Percentiles rank a stretch among this genome's conserved stretches.
phyloP scores from a whole-genome alignment of 2,888 invertebrate genomes.

The Neocrepidodera transversa region DNA sequence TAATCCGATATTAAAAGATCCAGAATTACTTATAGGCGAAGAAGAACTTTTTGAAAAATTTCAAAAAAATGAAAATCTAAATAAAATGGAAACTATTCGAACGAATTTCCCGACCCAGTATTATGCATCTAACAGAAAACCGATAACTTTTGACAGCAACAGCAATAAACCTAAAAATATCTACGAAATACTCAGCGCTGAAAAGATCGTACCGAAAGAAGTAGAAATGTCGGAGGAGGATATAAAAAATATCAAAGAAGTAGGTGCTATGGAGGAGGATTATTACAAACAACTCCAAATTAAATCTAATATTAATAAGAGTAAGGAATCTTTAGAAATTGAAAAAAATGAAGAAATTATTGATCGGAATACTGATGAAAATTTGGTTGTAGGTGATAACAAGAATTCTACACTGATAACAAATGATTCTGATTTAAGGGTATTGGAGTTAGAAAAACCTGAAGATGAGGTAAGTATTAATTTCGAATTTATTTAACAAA shows the following conservation, averaged over 20 bases:
- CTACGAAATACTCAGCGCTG: conserved; percentile 21
- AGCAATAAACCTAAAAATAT: conserved; percentile 16
- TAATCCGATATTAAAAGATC: not conserved
- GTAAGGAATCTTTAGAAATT: not conserved
- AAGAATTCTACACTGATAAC: not conserved
- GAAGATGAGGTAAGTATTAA: not conserved
- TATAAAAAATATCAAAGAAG: not conserved
- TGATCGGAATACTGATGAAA: not conserved
- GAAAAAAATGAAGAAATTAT: not conserved
- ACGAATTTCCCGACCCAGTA: not conserved
- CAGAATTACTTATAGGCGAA: conserved; percentile 1
- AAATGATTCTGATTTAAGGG: not conserved
- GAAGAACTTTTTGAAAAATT: not conserved
- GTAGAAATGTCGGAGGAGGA: not conserved
- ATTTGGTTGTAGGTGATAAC: not conserved
- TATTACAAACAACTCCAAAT: too few relatives aligned
- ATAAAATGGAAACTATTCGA: conserved; percentile 3
- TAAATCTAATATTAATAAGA: too few relatives aligned
- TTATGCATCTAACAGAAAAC: not conserved
- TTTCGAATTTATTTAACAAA: too few relatives aligned
- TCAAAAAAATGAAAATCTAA: conserved; percentile 5
- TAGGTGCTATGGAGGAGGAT: not conserved
- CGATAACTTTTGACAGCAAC: conserved; percentile 12
- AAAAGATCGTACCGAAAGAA: conserved; percentile 11
- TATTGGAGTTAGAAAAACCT: not conserved